Percentiles rank a stretch among this genome's conserved stretches.
phyloP scores from a whole-genome alignment of 2,797 vertebrate species.

The Hephaestus fuliginosus region DNA sequence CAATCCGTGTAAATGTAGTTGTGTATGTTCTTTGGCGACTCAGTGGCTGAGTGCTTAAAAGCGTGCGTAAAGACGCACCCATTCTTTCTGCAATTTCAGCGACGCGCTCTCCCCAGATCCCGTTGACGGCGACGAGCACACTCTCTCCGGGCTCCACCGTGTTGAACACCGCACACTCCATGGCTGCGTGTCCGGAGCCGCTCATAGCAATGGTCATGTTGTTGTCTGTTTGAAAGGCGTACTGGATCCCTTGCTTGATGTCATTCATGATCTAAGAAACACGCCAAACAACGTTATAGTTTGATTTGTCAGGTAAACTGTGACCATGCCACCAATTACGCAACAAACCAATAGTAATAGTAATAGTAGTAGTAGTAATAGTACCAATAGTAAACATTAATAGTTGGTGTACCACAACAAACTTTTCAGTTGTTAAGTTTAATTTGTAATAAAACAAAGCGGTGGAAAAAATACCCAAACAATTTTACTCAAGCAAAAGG shows the following conservation, averaged over 20 bases:
- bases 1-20: background rate
- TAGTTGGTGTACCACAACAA: background rate
- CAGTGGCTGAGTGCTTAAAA: conserved; percentile 32
- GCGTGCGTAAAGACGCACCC: conserved; percentile 81
- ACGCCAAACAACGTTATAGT: background rate
- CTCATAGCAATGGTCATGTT: conserved; percentile 91
- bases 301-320: background rate
- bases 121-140: conserved; percentile 90
- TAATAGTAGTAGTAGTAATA: no score
- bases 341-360: no score
- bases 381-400: background rate
- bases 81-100: conserved; percentile 90
- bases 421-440: background rate
- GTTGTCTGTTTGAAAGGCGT: conserved; percentile 94
- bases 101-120: conserved; percentile 95
- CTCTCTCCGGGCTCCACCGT: conserved; percentile 90
- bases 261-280: conserved; percentile 93
- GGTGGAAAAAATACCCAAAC: background rate
- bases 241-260: conserved; percentile 94
- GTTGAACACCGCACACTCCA: conserved; percentile 94
- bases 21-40: background rate
- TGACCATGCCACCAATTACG: background rate
- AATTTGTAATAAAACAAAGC: background rate
- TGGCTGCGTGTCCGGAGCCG: conserved; percentile 92
- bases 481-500: background rate